These are phyloP conservation scores for Drosophila nikananu DNA, from an alignment of 1,140 invertebrate genomes.

Conservation along the genomic window DNA sequence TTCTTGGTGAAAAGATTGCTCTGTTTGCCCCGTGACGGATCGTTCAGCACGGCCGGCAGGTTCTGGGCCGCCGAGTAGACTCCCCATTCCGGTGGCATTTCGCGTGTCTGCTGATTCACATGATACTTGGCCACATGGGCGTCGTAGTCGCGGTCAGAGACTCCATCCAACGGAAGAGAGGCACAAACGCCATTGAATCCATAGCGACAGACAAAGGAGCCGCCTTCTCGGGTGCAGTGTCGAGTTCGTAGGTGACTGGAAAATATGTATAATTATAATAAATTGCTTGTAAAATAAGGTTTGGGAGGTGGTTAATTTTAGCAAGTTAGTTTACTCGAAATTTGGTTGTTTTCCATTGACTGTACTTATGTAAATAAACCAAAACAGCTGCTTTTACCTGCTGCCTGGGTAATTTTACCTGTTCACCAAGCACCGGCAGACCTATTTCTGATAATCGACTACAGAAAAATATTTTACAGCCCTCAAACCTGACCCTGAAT, in stretches of 20 bases:
- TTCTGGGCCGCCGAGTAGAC: slow-evolving; percentile 95
- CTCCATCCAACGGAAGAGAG: slow-evolving; percentile 94
- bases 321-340: not conserved
- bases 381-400: slow-evolving; percentile 16
- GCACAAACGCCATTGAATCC: slow-evolving; percentile 95
- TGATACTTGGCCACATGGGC: slow-evolving; percentile 94
- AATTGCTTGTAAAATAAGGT: not conserved
- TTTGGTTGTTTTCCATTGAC: not conserved
- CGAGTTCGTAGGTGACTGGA: slow-evolving; percentile 91
- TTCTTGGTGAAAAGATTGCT: slow-evolving; percentile 98
- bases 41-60: slow-evolving; percentile 97
- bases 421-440: slow-evolving; percentile 9
- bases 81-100: slow-evolving; percentile 89
- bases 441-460: not conserved
- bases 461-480: not conserved
- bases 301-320: too few species aligned
- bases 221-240: slow-evolving; percentile 95
- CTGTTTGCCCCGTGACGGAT: slow-evolving; percentile 95
- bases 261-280: not conserved
- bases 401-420: not conserved
- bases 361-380: slow-evolving; percentile 1
- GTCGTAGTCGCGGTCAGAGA: slow-evolving; percentile 95
- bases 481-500: not conserved
- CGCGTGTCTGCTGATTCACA: slow-evolving; percentile 87
- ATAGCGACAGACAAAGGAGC: slow-evolving; percentile 95